Conservation (phyloP, 2,113 vertebrate genomes). For the Lepus americanus region DNA sequence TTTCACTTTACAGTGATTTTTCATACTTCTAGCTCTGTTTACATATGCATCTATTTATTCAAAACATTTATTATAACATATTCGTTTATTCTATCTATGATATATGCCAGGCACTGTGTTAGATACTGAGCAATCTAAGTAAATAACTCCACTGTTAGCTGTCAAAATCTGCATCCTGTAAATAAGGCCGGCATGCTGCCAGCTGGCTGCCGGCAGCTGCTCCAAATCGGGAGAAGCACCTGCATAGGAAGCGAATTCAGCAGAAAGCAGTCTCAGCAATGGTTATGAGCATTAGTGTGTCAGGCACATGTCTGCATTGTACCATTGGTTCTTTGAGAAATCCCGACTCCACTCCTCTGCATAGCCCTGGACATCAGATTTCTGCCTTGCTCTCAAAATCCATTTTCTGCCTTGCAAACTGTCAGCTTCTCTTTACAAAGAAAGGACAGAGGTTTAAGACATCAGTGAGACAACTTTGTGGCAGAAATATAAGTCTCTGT, state of each 20-base stretch:
- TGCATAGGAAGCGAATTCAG: accelerated
- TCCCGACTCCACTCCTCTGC: background rate
- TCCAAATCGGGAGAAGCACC: accelerated
- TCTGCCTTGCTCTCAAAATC: background rate
- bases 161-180: background rate
- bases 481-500: background rate
- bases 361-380: background rate
- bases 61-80: background rate
- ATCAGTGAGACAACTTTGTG: background rate
- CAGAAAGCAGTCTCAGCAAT: background rate
- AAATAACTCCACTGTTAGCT: background rate
- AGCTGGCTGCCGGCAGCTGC: accelerated
- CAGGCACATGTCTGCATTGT: accelerated
- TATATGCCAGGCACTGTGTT: background rate
- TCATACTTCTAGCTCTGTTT: background rate
- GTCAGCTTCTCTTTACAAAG: background rate
- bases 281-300: background rate
- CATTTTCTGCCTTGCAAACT: background rate
- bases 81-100: background rate
- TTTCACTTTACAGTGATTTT: background rate
- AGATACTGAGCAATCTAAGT: background rate
- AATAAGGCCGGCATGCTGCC: background rate
- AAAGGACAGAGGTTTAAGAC: background rate
- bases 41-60: background rate
- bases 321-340: background rate